Percentiles rank a stretch among this genome's conserved stretches.
Evolutionary conservation across 1,140 invertebrate genomes (phyloP).

Genomic region (Drosophila gunungcola): DNA sequence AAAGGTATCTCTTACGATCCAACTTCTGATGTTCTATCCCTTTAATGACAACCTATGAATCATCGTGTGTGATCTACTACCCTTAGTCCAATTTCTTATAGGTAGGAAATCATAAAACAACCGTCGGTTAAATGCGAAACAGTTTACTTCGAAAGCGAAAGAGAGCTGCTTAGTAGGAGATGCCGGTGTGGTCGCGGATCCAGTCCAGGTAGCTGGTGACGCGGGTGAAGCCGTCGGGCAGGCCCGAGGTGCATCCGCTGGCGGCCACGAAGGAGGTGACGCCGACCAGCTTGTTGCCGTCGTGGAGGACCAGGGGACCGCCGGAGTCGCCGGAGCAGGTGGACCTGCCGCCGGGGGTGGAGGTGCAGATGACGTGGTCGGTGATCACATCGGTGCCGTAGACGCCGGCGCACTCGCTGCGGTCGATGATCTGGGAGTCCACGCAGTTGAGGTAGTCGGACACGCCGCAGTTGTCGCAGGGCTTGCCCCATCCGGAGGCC

Average conservation of each 20-base stretch:
- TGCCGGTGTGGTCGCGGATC: conserved; percentile 83
- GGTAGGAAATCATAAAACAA: not conserved
- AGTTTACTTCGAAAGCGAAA: conserved; percentile 21
- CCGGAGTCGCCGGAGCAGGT: conserved; percentile 86
- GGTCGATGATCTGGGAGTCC: conserved; percentile 49
- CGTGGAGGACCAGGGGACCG: conserved; percentile 85
- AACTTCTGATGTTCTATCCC: no score
- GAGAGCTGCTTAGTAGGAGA: conserved; percentile 41
- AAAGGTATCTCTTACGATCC: no score
- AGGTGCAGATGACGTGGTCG: conserved; percentile 62
- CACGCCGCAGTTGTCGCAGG: conserved; percentile 13
- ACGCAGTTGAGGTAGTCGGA: conserved; percentile 56
- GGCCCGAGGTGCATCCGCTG: conserved; percentile 45
- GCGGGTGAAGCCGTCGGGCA: conserved; percentile 81
- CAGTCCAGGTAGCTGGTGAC: conserved; percentile 85
- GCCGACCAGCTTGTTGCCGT: conserved; percentile 84
- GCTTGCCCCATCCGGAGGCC: conserved; percentile 47
- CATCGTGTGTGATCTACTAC: no score
- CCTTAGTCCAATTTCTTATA: no score
- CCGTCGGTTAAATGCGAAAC: not conserved
- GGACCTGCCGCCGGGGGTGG: conserved; percentile 42
- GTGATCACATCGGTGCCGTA: conserved; percentile 46
- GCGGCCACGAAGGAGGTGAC: conserved; percentile 81
- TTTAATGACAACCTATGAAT: no score
- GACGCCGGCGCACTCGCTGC: conserved; percentile 56